Conservation (phyloP, 1,140 invertebrate species). For the Linepithema humile region DNA sequence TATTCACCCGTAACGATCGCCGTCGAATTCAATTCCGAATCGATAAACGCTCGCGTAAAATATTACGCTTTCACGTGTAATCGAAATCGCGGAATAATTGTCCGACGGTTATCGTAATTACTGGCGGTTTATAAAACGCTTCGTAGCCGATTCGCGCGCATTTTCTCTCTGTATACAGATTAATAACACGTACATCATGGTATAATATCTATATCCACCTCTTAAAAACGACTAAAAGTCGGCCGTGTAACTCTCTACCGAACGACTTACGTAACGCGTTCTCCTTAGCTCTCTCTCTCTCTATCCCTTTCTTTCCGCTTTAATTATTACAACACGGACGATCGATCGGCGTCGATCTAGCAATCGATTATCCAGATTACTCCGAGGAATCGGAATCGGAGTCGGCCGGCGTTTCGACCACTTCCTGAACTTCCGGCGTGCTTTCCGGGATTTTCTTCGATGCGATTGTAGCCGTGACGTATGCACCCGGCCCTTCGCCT, state of each 20-base stretch:
- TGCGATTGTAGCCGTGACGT: slow-evolving; percentile 88
- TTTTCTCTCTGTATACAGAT: slow-evolving; percentile 54
- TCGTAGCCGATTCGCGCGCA: slow-evolving; percentile 40
- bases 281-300: neutral
- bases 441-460: slow-evolving; percentile 77
- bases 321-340: slow-evolving; percentile 41
- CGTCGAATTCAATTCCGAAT: neutral
- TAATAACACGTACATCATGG: slow-evolving; percentile 37
- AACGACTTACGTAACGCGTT: slow-evolving; percentile 24
- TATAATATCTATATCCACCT: slow-evolving; percentile 21
- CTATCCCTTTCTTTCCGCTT: neutral
- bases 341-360: slow-evolving; percentile 1
- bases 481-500: slow-evolving; percentile 90
- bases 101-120: neutral
- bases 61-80: neutral
- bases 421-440: slow-evolving; percentile 70
- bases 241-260: slow-evolving; percentile 24
- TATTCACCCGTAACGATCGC: neutral
- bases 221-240: slow-evolving; percentile 54
- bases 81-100: too few species aligned
- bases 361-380: slow-evolving; percentile 53
- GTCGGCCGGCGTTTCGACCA: slow-evolving; percentile 67
- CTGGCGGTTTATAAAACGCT: slow-evolving; percentile 36
- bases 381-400: slow-evolving; percentile 81
- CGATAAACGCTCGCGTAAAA: neutral